These are phyloP conservation scores for Caloenas nicobarica DNA, from an alignment of 2,113 vertebrate species.

Conservation along the genomic window DNA sequence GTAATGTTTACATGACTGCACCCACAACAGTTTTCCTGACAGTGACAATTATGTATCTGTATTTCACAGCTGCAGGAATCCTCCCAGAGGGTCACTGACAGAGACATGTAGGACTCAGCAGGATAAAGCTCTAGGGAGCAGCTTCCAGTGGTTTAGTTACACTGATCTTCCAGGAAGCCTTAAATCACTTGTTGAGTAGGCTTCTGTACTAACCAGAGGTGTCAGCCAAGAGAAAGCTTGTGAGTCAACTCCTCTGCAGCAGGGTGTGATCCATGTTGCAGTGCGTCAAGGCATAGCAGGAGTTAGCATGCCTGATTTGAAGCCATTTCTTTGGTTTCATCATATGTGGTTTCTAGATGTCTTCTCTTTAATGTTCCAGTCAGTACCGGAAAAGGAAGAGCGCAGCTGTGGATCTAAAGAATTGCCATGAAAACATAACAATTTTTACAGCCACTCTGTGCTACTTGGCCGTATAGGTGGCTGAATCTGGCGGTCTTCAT, in stretches of 20 bases:
- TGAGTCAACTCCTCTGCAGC: neutral
- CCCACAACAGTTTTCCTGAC: neutral
- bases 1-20: neutral
- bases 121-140: neutral
- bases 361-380: neutral
- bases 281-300: neutral
- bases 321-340: neutral
- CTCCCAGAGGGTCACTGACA: neutral
- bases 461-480: neutral
- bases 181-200: neutral
- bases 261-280: neutral
- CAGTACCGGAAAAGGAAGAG: neutral
- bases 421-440: neutral
- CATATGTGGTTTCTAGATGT: neutral
- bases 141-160: neutral
- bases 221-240: neutral
- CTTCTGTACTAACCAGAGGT: neutral
- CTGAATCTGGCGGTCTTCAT: neutral
- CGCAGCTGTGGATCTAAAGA: neutral
- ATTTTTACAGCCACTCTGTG: neutral
- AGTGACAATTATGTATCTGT: neutral
- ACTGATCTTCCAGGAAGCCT: neutral
- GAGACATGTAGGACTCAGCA: neutral
- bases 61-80: neutral
- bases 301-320: neutral